Evolutionary conservation across 1,140 invertebrate species (phyloP).

Genomic region (Drosophila trapezifrons): DNA sequence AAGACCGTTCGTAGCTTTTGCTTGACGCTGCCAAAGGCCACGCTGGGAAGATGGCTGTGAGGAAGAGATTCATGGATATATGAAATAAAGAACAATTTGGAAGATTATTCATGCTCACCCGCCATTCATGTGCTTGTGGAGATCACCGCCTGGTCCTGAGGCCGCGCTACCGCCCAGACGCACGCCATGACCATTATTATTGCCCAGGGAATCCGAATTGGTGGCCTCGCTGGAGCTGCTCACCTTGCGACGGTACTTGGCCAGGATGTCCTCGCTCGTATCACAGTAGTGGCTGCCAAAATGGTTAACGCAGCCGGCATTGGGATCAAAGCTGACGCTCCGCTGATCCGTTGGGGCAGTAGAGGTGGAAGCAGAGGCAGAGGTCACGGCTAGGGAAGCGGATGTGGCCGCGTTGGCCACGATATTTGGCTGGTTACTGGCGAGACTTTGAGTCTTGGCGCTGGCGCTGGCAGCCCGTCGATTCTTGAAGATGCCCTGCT

Average conservation of each 20-base stretch:
- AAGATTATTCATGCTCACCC: too few species aligned
- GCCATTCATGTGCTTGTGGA: constrained; percentile 56
- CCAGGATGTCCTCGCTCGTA: constrained; percentile 94
- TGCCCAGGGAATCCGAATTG: constrained; percentile 83
- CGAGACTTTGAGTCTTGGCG: constrained; percentile 71
- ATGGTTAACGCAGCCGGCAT: constrained; percentile 33
- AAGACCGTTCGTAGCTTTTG: constrained; percentile 96
- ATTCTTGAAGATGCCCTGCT: constrained; percentile 87
- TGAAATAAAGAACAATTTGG: too few species aligned
- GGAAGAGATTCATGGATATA: not conserved
- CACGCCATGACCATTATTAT: constrained; percentile 38
- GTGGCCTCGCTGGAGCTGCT: constrained; percentile 86
- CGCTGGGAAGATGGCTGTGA: constrained; percentile 47
- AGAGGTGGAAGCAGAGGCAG: not conserved
- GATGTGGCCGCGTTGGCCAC: not conserved
- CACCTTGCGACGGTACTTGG: constrained; percentile 95
- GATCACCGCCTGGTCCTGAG: constrained; percentile 10
- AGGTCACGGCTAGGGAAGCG: not conserved
- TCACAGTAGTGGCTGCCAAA: constrained; percentile 68
- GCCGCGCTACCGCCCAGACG: constrained; percentile 1
- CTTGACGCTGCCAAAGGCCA: constrained; percentile 92
- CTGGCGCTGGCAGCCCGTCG: constrained; percentile 85
- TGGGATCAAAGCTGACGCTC: constrained; percentile 77
- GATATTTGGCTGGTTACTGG: not conserved
- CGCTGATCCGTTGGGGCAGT: constrained; percentile 32